Conservation (phyloP, 2,888 invertebrate genomes). For the Diaprepes abbreviatus region DNA sequence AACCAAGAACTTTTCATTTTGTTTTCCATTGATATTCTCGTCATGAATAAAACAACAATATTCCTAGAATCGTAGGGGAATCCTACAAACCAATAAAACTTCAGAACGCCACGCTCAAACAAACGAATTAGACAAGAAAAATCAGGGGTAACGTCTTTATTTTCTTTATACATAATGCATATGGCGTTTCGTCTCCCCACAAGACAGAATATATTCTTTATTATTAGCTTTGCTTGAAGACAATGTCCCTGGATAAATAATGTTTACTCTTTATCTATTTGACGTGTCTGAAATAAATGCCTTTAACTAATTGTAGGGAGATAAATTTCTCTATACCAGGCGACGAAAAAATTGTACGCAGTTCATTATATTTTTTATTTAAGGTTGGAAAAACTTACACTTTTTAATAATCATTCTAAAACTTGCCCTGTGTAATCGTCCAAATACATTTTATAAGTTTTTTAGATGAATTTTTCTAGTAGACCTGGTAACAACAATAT, state of each 20-base stretch:
- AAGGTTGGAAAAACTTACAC: too few species aligned
- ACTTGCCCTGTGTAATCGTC: too few species aligned
- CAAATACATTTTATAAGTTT: too few species aligned
- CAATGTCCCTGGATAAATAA: constrained; percentile 12
- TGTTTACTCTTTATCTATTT: background rate
- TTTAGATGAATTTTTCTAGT: too few species aligned
- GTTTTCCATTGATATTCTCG: constrained; percentile 20
- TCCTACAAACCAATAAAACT: constrained; percentile 33
- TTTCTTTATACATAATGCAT: constrained; percentile 49
- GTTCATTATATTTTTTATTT: too few species aligned
- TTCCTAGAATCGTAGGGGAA: constrained; percentile 31
- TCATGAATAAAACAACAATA: constrained; percentile 47
- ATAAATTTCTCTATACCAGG: too few species aligned
- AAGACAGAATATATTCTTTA: constrained; percentile 31
- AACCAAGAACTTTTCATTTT: constrained; percentile 7
- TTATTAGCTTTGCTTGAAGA: constrained; percentile 20
- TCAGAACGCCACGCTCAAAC: constrained; percentile 21
- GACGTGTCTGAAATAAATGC: background rate
- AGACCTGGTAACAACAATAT: too few species aligned
- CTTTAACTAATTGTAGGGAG: background rate
- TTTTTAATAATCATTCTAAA: too few species aligned
- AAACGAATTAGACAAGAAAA: constrained; percentile 49
- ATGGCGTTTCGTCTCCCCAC: constrained; percentile 40
- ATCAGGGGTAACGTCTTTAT: constrained; percentile 49
- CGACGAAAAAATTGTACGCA: too few species aligned